Base-by-base conservation (phyloP, 2,888 invertebrate species). In the Scaeva pyrastri region DNA sequence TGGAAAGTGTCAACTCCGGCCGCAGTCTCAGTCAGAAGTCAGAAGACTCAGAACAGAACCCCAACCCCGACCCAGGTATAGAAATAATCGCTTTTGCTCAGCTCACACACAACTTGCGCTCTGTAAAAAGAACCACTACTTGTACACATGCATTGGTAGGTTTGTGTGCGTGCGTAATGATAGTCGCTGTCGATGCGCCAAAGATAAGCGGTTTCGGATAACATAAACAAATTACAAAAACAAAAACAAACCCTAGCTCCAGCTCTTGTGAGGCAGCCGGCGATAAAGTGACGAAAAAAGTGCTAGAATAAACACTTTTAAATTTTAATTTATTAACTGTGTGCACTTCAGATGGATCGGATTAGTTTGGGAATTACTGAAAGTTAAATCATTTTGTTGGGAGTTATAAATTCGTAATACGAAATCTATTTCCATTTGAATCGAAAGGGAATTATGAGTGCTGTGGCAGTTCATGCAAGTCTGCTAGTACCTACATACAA, bases 141-240 rank as follows among this genome's bases (percentile, higher is more conserved):
- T 31, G 31, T 31, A 3, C 48, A 48, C 50, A 21, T 50, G 21
- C 19, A 50, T 5, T 60, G 16, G 2, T n/a, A n/a, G n/a, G n/a
- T 21, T 41, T 60, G 41, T 23, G 19, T 41, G 4, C 41, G 14
- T 60, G 60, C 6, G 12, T 6, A 14, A 6, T 50, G 21, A 45
- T 45, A 45, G 45, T 14, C 16, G 19, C 12, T 19, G 41, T 23
- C 23, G 62, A 62, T 43, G 41, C 62, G 39, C n/a, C 7, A 43
- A 10, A 66, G 66, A 66, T 66, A 66, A 66, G 66, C 36, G 36
- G 66, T 31, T 36, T 50, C 36, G 50, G 66, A 66, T 66, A 66
- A 66, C 66, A 31, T 50, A 66, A 66, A 66, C 66, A 66, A n/a
- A 66, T 23, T 36, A 50, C 66, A 66, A 45, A 23, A 12, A 31